Base-by-base conservation (phyloP, 2,888 invertebrate species). In the Zeuzera pyrina region DNA sequence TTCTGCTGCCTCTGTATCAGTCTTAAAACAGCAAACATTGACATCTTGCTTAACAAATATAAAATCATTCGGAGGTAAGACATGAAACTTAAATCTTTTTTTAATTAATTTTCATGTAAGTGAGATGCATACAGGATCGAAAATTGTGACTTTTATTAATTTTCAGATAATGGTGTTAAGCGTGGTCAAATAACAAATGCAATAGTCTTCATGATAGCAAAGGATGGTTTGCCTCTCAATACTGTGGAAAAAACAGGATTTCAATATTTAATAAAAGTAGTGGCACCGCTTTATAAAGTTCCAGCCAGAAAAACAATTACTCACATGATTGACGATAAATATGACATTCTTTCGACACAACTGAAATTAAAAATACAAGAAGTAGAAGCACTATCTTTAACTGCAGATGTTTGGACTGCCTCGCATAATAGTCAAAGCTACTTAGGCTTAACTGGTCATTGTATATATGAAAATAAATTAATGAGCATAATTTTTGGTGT, bases 351-450 rank as follows among this genome's bases (percentile, higher is more conserved):
- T 42, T 40, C 43, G 16, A 15, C 33, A 33, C 40, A 43, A 40
- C 34, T 43, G 8, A 46, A 40, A 43, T 6, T 35, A 41, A 41
- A 46, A 36, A 24, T 46, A 34, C 30, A 34, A 42, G 34, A 43
- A 30, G 39, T 46, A 41, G 39, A 39, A 31, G 25, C 36, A 41
- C 19, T 44, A 31, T 41, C 32, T 36, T 43, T 47, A 29, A 47
- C 44, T 40, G 36, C 39, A 36, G 41, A 47, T 44, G 36, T 47
- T 38, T 47, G 47, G 47, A 45, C 42, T 7, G 47, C 43, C 33
- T 10, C 41, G 30, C 42, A 36, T 19, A 41, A 36, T 34, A 38
- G 29, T 26, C 27, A 26, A 33, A 38, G 39, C 39, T 47, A 42
- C 32, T 32, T 42, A 32, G 42, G 41, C 34, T 38, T 45, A 42